These are phyloP conservation scores for Danio jaintianensis DNA, from an alignment of 2,797 vertebrate species.

Conservation along the genomic window DNA sequence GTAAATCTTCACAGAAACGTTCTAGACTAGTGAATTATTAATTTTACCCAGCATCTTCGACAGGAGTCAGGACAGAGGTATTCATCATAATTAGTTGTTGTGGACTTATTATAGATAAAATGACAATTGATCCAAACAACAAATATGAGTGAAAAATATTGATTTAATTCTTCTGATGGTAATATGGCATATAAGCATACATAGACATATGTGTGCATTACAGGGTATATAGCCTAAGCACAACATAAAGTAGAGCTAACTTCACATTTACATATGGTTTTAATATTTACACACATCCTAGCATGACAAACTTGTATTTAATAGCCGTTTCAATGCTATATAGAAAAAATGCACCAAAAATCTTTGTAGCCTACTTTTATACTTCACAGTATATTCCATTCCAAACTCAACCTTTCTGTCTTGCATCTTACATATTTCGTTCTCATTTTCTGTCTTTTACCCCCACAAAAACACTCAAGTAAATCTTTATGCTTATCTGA, in stretches of 20 bases:
- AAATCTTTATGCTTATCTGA: conserved; percentile 16
- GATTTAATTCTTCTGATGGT: no score
- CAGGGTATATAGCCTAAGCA: no score
- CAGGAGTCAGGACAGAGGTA: not conserved
- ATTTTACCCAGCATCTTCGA: not conserved
- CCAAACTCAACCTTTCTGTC: not conserved
- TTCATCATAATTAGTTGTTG: not conserved
- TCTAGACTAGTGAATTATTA: not conserved
- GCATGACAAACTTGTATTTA: no score
- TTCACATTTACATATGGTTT: no score
- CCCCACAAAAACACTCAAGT: not conserved
- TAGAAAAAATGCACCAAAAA: no score
- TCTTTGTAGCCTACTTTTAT: not conserved
- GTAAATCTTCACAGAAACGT: not conserved
- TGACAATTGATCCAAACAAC: no score
- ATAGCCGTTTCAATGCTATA: no score
- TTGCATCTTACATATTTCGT: not conserved
- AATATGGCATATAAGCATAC: no score
- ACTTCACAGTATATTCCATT: not conserved
- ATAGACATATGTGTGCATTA: no score
- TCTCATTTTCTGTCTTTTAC: not conserved
- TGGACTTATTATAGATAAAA: not conserved
- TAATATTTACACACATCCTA: no score
- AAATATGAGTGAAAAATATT: no score
- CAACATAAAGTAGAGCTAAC: no score